Base-by-base conservation (phyloP, 2,888 invertebrate species). In the Drosophila kokeensis region DNA sequence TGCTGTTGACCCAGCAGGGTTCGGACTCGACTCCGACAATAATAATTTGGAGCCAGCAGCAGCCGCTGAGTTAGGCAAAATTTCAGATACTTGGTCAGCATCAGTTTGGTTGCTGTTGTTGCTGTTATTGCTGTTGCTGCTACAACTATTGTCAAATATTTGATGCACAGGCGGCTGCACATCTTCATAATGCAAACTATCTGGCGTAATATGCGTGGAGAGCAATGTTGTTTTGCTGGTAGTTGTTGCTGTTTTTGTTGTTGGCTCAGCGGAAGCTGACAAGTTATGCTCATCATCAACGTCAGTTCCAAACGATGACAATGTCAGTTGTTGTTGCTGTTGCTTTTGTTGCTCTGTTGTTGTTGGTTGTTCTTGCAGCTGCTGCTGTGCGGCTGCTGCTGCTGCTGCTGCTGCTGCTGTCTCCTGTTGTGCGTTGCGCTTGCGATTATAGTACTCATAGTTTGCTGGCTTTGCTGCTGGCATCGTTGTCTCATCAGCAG, bases 361-460 rank as follows among this genome's bases (percentile, higher is more conserved):
- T 66, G 58, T 58, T 48, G 48, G 42, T 64, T 36, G 60, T 24
- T 62, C 65, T 34, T 52, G 64, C 52, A 66, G 55, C 11, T 71
- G 62, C 55, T 53, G 69, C 55, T 38, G 38, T 29, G 55, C 27
- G 38, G 54, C 55, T 66, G 75, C 62, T 45, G 69, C 15, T 64
- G 45, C 45, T 64, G 54, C 55, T 66, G 75, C 62, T 45, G 69
- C 15, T 64, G 45, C 45, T 64, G 45, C 45, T 50, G 70, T 48
- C 69, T 77, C 81, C 61, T 85, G 85, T 59, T 83, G 82, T 73
- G 82, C 84, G 59, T 78, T 87, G 29, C 84, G 88, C 52, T 91
- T 92, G 61, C 90, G 90, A 79, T 85, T 91, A 76, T 92, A 92
- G 81, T 92, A 92, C 73, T 92, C 92, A 73, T 92, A 92, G 81